Conservation (phyloP, 1,140 invertebrate genomes). For the Rhagoletis zephyria region DNA sequence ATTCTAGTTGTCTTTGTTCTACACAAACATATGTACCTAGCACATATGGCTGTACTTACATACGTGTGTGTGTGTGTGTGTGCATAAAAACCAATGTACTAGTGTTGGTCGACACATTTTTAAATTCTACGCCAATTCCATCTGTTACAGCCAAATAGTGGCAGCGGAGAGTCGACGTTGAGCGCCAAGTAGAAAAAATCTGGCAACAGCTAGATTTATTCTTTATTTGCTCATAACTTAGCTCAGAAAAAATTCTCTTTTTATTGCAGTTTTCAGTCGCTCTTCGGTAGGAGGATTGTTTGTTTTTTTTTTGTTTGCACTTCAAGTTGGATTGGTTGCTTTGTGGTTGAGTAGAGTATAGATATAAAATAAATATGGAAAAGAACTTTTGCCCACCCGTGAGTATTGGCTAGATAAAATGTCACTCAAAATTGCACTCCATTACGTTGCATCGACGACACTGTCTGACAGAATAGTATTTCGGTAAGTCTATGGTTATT, state of each 20-base stretch:
- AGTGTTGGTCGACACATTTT: conserved; percentile 43
- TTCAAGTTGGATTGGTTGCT: neutral
- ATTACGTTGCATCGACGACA: no score
- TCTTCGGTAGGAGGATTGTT: neutral
- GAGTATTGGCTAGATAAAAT: no score
- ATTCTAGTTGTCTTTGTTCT: neutral
- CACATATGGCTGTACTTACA: no score
- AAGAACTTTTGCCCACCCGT: no score
- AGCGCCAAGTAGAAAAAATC: neutral
- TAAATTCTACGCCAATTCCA: conserved; percentile 28
- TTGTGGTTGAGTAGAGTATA: no score
- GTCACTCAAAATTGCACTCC: no score
- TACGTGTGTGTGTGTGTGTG: neutral
- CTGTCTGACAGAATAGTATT: neutral
- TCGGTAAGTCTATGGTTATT: neutral
- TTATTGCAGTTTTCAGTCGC: neutral
- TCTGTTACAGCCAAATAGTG: neutral
- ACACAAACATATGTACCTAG: no score
- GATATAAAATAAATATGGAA: no score
- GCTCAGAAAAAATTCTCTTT: conserved; percentile 24
- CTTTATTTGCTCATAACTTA: neutral
- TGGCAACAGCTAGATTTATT: neutral
- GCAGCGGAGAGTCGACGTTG: neutral
- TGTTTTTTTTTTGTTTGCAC: neutral
- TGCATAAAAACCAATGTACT: neutral